phyloP scores from a whole-genome alignment of 1,140 invertebrate species.

The Bombus picipes region DNA sequence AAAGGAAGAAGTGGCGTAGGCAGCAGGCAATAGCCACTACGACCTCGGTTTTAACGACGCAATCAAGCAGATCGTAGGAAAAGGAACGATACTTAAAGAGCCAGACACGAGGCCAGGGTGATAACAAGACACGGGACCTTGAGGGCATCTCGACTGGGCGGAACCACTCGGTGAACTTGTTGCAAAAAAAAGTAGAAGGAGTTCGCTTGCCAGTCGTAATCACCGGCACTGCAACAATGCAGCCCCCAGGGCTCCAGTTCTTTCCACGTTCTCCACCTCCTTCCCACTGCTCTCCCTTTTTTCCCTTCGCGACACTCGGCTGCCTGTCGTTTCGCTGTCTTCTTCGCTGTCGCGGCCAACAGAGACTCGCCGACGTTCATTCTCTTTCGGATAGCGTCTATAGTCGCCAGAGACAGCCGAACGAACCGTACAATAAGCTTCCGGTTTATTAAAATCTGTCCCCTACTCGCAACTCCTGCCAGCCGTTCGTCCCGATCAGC shows the following conservation, averaged over 20 bases:
- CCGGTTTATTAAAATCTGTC: conserved; percentile 70
- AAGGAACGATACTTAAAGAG: conserved; percentile 45
- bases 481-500: conserved; percentile 43
- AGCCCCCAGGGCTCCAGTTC: conserved; percentile 56
- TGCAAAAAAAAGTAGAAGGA: conserved; percentile 25
- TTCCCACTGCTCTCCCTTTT: background rate
- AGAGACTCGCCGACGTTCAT: conserved; percentile 31
- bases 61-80: conserved; percentile 53
- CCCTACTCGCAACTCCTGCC: background rate
- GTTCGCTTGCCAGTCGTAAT: conserved; percentile 67
- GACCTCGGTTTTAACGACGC: conserved; percentile 41
- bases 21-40: conserved; percentile 21
- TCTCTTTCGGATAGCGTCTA: conserved; percentile 23
- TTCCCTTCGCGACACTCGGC: background rate
- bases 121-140: conserved; percentile 57
- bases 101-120: conserved; percentile 31
- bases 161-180: conserved; percentile 50
- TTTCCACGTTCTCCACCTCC: conserved; percentile 21
- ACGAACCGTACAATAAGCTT: conserved; percentile 64
- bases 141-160: conserved; percentile 53
- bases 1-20: background rate
- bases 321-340: conserved; percentile 37
- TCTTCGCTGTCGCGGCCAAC: conserved; percentile 48
- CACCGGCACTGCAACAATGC: conserved; percentile 74
- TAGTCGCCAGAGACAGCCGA: conserved; percentile 31